Base-by-base conservation (phyloP, 2,888 invertebrate species). In the Archips xylosteana region DNA sequence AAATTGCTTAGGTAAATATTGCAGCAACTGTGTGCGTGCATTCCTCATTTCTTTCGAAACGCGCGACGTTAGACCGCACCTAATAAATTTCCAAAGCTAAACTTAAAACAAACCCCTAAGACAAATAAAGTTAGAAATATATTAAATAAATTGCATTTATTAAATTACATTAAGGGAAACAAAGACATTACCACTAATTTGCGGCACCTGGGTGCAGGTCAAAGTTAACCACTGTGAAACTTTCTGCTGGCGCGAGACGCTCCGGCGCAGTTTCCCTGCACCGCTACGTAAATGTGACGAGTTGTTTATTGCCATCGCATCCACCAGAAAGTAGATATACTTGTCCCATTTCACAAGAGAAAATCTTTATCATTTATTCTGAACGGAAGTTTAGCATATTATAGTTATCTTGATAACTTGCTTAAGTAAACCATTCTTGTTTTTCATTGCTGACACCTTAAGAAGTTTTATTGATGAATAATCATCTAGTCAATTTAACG, bases 401-500 rank as follows among this genome's bases (percentile, higher is more conserved):
- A 51, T 67, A 68, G n/a, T 59, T 60, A 47, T 60, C 59, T 32
- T 8, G 23, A 47, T 68, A 47, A 60, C 34, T 45, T 42, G 32
- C 42, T 60, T 60, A 39, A 60, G 60, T 60, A 60, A 39, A 39
- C 34, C 1, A 36, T 39, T 34, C 39, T 39, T n/a, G n/a, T 39
- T 36, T 32, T 36, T 39, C 23, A 0, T 23, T 23, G 23, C 23
- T 23, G 23, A 23, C 54, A 54, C 23, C 23, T 54, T 54, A 8
- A 54, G 15, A 54, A 54, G 23, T 23, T 23, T 54, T 54, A 15
- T 54, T 54, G 66, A 62, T 62, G 60, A 57, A 39, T 57, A 57
- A 72, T 47, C 62, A n/a, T 23, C 23, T 57, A 74, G 75, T 78
- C 79, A 78, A 80, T 81, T 78, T 78, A 82, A 82, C 78, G 76